A percentile compares a stretch with the other conserved stretches of the same genome.
These are phyloP conservation scores for Noctua comes DNA, from an alignment of 2,888 invertebrate genomes.

Conservation along the genomic window DNA sequence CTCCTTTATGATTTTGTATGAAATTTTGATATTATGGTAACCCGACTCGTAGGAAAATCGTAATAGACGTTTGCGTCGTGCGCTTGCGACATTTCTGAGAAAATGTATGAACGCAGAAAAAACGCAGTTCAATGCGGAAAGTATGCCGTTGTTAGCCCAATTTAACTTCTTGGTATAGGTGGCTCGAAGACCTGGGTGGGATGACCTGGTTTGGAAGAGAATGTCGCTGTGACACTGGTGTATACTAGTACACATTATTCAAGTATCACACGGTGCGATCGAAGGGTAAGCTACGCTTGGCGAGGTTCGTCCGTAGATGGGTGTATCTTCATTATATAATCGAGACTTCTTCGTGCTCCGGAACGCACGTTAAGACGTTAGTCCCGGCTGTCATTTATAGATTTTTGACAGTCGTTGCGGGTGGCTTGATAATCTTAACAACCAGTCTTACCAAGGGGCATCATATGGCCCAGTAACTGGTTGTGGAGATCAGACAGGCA, in stretches of 20 bases:
- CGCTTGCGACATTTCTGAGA: constrained; percentile 47
- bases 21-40: background rate
- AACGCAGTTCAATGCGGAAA: constrained; percentile 45
- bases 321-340: too few species aligned
- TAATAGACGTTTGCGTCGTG: constrained; percentile 31
- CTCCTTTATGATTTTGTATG: too few species aligned
- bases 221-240: background rate
- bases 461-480: too few species aligned
- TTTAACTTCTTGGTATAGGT: constrained; percentile 21
- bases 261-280: background rate
- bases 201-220: constrained; percentile 20
- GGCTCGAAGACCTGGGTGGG: constrained; percentile 29
- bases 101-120: constrained; percentile 29
- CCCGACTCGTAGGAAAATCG: constrained; percentile 37
- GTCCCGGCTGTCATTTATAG: too few species aligned
- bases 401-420: too few species aligned
- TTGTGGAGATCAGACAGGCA: too few species aligned
- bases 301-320: background rate
- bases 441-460: too few species aligned
- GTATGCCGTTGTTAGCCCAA: constrained; percentile 34
- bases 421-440: too few species aligned
- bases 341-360: too few species aligned
- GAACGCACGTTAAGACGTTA: too few species aligned
- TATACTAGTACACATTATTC: background rate
- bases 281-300: background rate